Evolutionary conservation across 2,797 vertebrate species (phyloP).

Genomic region (Trachops cirrhosus): DNA sequence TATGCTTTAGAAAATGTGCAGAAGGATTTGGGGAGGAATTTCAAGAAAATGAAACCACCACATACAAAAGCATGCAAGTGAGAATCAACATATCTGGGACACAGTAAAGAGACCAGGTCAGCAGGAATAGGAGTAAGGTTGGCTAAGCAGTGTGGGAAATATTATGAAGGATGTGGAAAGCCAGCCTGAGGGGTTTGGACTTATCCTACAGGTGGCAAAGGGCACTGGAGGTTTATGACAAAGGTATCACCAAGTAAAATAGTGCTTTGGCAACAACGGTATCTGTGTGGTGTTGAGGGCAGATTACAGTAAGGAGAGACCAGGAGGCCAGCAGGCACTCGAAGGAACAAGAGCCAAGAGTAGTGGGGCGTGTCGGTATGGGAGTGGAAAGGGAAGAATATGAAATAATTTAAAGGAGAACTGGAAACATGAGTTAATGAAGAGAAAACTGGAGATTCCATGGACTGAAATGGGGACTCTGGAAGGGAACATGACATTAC

Average conservation of each 20-base stretch:
- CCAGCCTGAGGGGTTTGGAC: background rate
- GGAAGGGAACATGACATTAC: background rate
- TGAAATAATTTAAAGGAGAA: background rate
- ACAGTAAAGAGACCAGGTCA: background rate
- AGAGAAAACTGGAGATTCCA: background rate
- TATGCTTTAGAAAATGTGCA: background rate
- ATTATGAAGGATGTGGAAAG: constrained; percentile 28
- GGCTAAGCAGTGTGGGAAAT: background rate
- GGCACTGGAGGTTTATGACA: background rate
- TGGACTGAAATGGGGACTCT: background rate
- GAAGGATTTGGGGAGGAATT: background rate
- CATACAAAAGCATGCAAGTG: background rate
- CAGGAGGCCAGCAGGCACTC: background rate
- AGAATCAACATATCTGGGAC: background rate
- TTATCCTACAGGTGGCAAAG: constrained; percentile 37
- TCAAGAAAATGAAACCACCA: background rate
- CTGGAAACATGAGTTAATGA: background rate
- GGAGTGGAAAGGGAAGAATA: background rate
- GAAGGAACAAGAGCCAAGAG: background rate
- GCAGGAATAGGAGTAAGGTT: background rate
- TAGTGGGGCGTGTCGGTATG: background rate
- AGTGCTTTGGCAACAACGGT: background rate
- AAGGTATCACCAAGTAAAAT: constrained; percentile 33
- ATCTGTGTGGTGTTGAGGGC: background rate
- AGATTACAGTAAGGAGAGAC: background rate